Evolutionary conservation across 2,797 vertebrate species (phyloP).

Genomic region (Leuciscus waleckii): DNA sequence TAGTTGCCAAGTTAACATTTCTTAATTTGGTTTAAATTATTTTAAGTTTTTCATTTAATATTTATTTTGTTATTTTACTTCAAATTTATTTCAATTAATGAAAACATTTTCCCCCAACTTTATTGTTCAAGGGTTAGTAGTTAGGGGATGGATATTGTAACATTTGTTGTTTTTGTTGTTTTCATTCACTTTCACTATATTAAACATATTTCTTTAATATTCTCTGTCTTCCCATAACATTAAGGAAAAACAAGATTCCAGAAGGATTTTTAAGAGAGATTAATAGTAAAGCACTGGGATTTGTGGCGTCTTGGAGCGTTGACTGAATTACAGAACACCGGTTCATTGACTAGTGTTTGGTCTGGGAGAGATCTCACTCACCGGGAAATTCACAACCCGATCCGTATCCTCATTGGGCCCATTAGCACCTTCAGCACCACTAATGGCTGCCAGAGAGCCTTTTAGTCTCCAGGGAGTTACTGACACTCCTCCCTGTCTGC

Average conservation of each 20-base stretch:
- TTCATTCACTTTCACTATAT: background rate
- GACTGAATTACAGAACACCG: conserved; percentile 9
- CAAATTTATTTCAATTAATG: background rate
- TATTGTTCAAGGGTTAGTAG: background rate
- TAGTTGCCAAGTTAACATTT: background rate
- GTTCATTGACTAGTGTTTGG: conserved; percentile 25
- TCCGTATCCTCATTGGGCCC: conserved; percentile 31
- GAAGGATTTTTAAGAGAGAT: background rate
- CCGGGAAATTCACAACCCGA: background rate
- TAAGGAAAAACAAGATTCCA: background rate
- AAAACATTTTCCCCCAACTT: background rate
- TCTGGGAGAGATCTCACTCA: conserved; percentile 14
- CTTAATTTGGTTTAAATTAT: background rate
- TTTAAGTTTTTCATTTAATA: background rate
- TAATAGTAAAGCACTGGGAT: background rate
- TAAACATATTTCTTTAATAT: background rate
- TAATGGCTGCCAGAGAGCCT: conserved; percentile 48
- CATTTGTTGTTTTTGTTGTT: background rate
- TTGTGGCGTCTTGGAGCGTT: background rate
- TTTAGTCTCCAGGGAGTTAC: conserved; percentile 42
- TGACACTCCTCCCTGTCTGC: conserved; percentile 8
- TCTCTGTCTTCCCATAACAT: background rate
- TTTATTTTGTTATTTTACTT: background rate
- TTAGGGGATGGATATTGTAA: background rate
- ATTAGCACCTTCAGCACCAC: conserved; percentile 47